Evolutionary conservation across 2,113 vertebrate species (phyloP).

Genomic region (Bubo blakistoni): DNA sequence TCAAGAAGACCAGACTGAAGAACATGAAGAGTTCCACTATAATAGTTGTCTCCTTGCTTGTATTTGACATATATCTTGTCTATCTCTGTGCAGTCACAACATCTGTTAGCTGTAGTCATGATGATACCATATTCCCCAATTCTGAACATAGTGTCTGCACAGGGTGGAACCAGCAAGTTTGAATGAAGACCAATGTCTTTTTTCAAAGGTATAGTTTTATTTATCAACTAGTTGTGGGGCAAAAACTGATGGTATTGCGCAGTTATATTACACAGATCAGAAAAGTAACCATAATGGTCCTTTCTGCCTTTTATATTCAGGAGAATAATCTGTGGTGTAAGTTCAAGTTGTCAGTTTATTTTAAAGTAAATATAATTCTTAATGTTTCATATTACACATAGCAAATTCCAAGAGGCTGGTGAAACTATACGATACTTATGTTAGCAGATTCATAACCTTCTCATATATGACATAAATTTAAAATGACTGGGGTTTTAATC

Average conservation of each 20-base stretch:
- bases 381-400: not conserved
- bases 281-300: not conserved
- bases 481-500: not conserved
- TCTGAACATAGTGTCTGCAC: not conserved
- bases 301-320: not conserved
- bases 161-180: not conserved
- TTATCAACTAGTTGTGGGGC: not conserved
- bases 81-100: not conserved
- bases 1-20: not conserved
- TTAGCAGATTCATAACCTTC: not conserved
- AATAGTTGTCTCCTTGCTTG: not conserved
- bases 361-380: not conserved
- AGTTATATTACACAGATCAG: not conserved
- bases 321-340: not conserved
- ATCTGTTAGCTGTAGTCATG: not conserved
- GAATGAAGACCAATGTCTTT: not conserved
- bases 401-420: not conserved
- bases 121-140: not conserved
- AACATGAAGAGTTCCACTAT: not conserved
- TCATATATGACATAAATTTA: not conserved
- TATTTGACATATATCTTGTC: not conserved
- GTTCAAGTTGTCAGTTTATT: not conserved
- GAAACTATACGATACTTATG: not conserved
- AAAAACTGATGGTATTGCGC: not conserved
- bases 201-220: not conserved